These are phyloP conservation scores for Didymodactylos carnosus DNA, from an alignment of 2,888 invertebrate species.

Conservation along the genomic window DNA sequence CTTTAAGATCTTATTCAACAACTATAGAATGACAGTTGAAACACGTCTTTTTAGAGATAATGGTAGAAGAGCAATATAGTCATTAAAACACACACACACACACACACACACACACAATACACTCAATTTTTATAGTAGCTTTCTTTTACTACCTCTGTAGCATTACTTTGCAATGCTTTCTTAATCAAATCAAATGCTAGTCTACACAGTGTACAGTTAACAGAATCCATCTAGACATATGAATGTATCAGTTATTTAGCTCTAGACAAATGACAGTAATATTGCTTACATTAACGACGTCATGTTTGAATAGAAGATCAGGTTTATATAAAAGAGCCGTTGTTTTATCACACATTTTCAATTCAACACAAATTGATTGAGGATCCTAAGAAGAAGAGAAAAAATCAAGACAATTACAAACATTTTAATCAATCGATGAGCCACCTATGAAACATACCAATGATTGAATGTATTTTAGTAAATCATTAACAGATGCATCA, in stretches of 20 bases:
- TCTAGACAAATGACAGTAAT: too few relatives aligned
- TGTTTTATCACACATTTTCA: background rate
- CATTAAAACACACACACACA: background rate
- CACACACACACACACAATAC: too few relatives aligned
- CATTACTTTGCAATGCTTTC: background rate
- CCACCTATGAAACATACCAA: background rate
- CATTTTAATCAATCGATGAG: too few relatives aligned
- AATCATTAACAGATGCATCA: background rate
- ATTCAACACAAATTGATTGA: background rate
- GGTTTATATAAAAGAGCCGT: too few relatives aligned
- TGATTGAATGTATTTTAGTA: background rate
- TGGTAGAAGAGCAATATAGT: background rate
- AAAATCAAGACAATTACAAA: background rate
- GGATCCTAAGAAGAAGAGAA: background rate
- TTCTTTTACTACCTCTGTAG: background rate
- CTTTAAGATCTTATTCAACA: too few relatives aligned
- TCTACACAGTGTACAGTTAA: conserved; percentile 7
- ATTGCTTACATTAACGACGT: too few relatives aligned
- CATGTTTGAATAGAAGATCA: too few relatives aligned
- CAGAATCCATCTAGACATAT: too few relatives aligned
- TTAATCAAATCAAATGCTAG: background rate
- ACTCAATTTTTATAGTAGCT: too few relatives aligned
- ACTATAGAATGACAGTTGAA: too few relatives aligned
- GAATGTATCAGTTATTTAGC: too few relatives aligned
- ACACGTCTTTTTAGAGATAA: too few relatives aligned